These are phyloP conservation scores for Dicrostonyx torquatus DNA, from an alignment of 2,797 vertebrate genomes.

Conservation along the genomic window DNA sequence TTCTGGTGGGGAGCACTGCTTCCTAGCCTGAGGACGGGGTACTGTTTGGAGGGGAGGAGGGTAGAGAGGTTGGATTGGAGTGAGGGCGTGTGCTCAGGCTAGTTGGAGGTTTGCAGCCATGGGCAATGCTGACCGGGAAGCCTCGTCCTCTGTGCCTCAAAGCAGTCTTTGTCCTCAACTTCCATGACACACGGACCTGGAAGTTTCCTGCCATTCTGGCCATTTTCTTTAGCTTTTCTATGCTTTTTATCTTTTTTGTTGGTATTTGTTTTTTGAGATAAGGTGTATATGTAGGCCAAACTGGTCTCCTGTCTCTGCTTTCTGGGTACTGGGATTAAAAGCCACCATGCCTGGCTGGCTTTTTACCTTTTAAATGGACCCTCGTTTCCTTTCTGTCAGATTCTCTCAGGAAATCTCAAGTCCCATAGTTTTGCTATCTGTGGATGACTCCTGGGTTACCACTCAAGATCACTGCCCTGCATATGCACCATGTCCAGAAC, in stretches of 20 bases:
- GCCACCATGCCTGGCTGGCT: not conserved
- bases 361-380: not conserved
- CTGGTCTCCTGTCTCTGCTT: not conserved
- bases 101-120: not conserved
- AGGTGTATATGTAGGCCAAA: not conserved
- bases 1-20: not conserved
- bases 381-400: not conserved
- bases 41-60: not conserved
- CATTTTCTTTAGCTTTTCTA: not conserved
- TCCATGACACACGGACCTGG: not conserved
- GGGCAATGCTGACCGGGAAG: not conserved
- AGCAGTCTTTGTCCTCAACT: not conserved
- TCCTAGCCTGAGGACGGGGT: not conserved
- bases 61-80: not conserved
- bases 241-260: not conserved
- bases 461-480: not conserved
- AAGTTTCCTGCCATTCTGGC: not conserved
- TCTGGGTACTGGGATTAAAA: not conserved
- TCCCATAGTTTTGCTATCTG: not conserved
- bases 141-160: not conserved
- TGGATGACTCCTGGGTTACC: not conserved
- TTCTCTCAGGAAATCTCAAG: not conserved
- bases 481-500: not conserved
- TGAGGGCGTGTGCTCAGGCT: not conserved
- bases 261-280: not conserved